Conservation (phyloP, 2,797 vertebrate species). For the Falco naumanni region DNA sequence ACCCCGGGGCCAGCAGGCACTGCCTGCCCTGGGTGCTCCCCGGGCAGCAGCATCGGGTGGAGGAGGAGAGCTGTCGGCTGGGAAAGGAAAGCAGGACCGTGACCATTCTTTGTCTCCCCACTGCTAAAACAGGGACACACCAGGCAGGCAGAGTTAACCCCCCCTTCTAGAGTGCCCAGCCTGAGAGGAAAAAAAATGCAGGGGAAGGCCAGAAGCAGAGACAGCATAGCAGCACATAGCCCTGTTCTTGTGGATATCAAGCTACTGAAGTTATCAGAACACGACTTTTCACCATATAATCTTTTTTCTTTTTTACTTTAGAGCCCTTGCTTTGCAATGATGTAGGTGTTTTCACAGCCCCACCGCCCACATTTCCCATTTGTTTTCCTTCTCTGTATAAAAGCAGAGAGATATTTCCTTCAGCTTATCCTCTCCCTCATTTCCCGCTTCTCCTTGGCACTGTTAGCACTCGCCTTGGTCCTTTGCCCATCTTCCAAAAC, state of each 20-base stretch:
- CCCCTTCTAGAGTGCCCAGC: background rate
- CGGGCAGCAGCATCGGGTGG: background rate
- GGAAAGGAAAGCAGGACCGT: background rate
- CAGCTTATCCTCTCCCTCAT: slow-evolving; percentile 4
- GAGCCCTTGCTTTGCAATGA: background rate
- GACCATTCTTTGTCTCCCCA: background rate
- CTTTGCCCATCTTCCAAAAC: slow-evolving; percentile 28
- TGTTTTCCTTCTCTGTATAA: slow-evolving; percentile 8
- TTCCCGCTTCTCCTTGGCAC: slow-evolving; percentile 39
- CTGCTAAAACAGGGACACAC: background rate
- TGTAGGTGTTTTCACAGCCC: background rate
- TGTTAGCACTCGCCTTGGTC: background rate
- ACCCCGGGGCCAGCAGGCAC: accelerated
- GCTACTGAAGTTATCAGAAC: background rate
- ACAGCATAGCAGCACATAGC: background rate
- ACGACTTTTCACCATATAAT: background rate
- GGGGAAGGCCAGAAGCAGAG: background rate
- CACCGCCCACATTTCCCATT: background rate
- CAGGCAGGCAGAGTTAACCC: background rate
- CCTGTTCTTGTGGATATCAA: background rate
- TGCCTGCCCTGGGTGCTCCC: background rate
- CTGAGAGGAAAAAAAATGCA: background rate
- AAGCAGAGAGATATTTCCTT: slow-evolving; percentile 13
- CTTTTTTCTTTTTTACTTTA: background rate
- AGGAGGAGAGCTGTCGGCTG: background rate